Conservation (phyloP, 2,797 vertebrate genomes). For the Pelobates cultripes region DNA sequence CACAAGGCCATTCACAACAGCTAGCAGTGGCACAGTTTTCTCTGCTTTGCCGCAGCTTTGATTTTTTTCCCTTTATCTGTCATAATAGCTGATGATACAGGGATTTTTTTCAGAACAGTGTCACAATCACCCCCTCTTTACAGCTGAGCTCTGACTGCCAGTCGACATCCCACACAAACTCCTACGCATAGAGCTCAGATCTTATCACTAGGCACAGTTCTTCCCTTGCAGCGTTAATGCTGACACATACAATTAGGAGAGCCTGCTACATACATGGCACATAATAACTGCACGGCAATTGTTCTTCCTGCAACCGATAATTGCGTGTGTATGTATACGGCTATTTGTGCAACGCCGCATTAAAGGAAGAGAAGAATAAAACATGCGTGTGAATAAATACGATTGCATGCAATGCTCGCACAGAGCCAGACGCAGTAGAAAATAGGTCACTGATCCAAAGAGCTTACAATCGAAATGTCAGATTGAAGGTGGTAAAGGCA, state of each 20-base stretch:
- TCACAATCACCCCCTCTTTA: conserved; percentile 18
- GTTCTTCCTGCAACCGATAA: neutral
- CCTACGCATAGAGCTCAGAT: conserved; percentile 41
- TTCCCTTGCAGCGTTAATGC: neutral
- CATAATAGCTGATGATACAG: conserved; percentile 39
- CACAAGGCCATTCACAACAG: neutral
- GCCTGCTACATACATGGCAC: conserved; percentile 2
- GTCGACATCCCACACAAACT: conserved; percentile 13
- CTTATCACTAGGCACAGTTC: conserved; percentile 1
- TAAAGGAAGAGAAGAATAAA: neutral
- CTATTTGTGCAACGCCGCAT: neutral
- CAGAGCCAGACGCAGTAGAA: neutral
- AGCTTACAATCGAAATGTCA: neutral
- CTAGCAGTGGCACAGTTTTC: neutral
- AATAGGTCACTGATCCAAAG: neutral
- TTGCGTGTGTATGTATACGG: neutral
- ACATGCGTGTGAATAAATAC: neutral
- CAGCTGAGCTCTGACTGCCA: conserved; percentile 20
- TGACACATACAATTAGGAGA: neutral
- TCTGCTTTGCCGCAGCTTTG: neutral
- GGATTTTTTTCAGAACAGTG: conserved; percentile 25
- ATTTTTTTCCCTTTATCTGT: conserved; percentile 8
- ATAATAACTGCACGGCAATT: neutral
- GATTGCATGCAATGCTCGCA: neutral
- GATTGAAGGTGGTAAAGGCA: neutral